Base-by-base conservation (phyloP, 2,888 invertebrate species). In the Dugesia japonica region DNA sequence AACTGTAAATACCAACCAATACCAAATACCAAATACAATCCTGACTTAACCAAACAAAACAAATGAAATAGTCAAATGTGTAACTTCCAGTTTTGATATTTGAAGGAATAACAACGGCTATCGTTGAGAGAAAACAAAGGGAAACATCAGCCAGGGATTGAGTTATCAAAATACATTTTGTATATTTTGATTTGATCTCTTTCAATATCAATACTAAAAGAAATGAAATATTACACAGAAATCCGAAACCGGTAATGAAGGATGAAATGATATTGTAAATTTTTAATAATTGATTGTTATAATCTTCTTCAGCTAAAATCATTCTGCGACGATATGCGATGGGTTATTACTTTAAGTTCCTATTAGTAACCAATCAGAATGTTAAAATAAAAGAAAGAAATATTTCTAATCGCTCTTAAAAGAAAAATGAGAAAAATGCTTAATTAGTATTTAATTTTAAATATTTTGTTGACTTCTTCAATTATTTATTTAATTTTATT, bases 1-100 rank as follows among this genome's bases (percentile, higher is more conserved):
- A 56, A n/a, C 56, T 56, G 23, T 56, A 56, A 20, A 56, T 56
- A 9, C 56, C 56, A n/a, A 56, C 56, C 23, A 56, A 13, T 20
- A 56, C 56, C 56, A 56, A 9, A 56, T 56, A 56, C 56, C 56
- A 56, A n/a, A 56, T 20, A n/a, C 56, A 56, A n/a, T 56, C 56
- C 17, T 56, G 56, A n/a, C 17, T 56, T 4, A n/a, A 20, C 56
- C 56, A 56, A 4, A 56, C 9, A 56, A 56, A 56, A n/a, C 56
- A 56, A 20, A 56, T 56, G n/a, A 56, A 9, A n/a, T 20, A 23
- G 23, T 56, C 56, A 4, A 56, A 4, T 4, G n/a, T n/a, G n/a
- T 56, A 56, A n/a, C 4, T 23, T 56, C 56, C 56, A 20, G 56
- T 23, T 56, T 56, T 56, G 17, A 56, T 4, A 56, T 56, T 56